phyloP scores from a whole-genome alignment of 2,888 invertebrate genomes.

The Catocala nupta region DNA sequence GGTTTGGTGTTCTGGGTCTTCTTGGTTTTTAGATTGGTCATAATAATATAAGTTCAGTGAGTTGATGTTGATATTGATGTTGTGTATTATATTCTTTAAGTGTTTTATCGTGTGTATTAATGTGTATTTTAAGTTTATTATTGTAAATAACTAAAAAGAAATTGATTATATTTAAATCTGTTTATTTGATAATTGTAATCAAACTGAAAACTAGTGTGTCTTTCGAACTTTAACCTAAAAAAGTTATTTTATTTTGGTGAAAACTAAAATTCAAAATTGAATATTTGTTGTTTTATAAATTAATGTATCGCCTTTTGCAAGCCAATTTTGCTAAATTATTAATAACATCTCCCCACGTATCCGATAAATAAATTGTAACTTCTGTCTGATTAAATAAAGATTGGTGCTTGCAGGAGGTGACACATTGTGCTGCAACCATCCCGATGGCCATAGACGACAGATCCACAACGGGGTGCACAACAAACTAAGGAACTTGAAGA shows the following conservation, averaged over 20 bases:
- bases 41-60: not conserved
- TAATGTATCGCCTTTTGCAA: conserved; percentile 82
- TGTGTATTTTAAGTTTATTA: not conserved
- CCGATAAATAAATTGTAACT: conserved; percentile 18
- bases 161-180: too few species aligned
- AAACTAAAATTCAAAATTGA: too few species aligned
- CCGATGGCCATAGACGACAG: conserved; percentile 73
- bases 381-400: conserved; percentile 56
- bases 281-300: too few species aligned
- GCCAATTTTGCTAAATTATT: conserved; percentile 63
- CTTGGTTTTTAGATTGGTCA: not conserved
- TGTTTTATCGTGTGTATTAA: not conserved
- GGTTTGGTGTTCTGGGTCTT: conserved; percentile 28
- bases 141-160: too few species aligned
- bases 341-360: conserved; percentile 8
- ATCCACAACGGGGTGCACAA: conserved; percentile 70
- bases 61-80: not conserved
- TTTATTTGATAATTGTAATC: too few species aligned
- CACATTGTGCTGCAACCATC: conserved; percentile 66
- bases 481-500: conserved; percentile 68
- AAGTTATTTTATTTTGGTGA: too few species aligned
- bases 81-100: not conserved
- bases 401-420: conserved; percentile 84
- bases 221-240: too few species aligned
- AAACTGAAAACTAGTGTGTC: too few species aligned